Evolutionary conservation across 2,888 invertebrate species (phyloP), one percentile per base, ranked within the genome.

Genomic region (Catocala nupta): DNA sequence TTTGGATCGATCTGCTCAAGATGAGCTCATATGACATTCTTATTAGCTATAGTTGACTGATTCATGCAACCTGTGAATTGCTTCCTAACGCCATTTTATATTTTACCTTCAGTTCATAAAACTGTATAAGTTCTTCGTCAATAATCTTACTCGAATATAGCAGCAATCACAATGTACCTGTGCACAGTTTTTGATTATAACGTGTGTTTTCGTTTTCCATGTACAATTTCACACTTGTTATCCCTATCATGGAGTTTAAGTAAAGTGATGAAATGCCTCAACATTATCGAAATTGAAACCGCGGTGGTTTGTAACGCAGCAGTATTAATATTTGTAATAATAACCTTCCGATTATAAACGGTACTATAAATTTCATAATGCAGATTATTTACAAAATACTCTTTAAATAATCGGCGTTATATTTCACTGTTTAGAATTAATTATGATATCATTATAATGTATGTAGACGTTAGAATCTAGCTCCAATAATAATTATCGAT

Each of bases 11-110:
- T 81, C 78, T 82, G 79, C 80, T 79, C 77, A 78, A 81, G 76
- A 86, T 81, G 80, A 62, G 65, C 55, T 68, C 65, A 64, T 59
- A 60, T 89, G 85, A 84, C 83, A 87, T 89, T 87, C 76, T 82
- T 72, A 80, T 65, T 58, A 73, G 66, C 72, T 65, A 55, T 59
- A 51, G 58, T 54, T 61, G 51, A 52, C 54, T 75, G 65, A 78
- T 72, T 71, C 62, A 69, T 65, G 47, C 54, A 69, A 65, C 11
- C 43, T 60, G 45, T 60, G 55, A 64, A 63, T 62, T 63, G 63
- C 56, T 72, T 72, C 58, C 69, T 68, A 62, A 58, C 71, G 63
- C 55, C 53, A 54, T 59, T 42, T 53, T 49, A 61, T 54, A 55
- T 12, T 47, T 45, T 12, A 12, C n/a, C 12, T 44, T n/a, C 43